Evolutionary conservation across 2,797 vertebrate genomes (phyloP), one percentile per base, ranked within the genome.

Genomic region (Lagorchestes hirsutus): DNA sequence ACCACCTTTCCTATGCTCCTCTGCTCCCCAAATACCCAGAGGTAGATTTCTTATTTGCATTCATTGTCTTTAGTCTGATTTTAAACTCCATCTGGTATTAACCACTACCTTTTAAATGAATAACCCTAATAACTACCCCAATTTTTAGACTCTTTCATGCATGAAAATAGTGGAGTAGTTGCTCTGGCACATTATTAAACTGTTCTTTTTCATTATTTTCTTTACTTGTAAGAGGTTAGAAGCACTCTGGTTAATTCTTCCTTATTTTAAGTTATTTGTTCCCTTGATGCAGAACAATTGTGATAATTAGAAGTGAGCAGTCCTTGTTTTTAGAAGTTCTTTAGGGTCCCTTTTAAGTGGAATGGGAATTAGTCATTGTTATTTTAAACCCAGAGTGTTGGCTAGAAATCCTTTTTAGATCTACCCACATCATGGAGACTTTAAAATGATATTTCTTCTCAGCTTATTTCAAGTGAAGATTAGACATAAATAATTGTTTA

Each of bases 21-120:
- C 9, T 82, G 46, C 40, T 0, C 9, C 3, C 40, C n/a, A 92
- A 92, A 56, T 54, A 95, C 28, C 57, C 50, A 24, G 40, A 54
- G 54, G 52, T 57, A 95, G 54, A n/a, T 94, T 95, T 87, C 40
- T 87, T 92, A 50, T 93, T 96, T 31, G 82, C 55, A 50, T 16
- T 62, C 82, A 92, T 46, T 93, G 58, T 27, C 34, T 90, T 90
- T 16, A 87, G 10, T 91, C 57, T 90, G n/a, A 50, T 97, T 94
- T 52, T 54, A 55, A 94, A 92, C 74, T 92, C 40, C 93, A 10
- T 95, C 28, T 55, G 0, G 10, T 94, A 67, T 54, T 11, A 93
- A 74, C 46, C 29, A 74, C 18, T 55, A n/a, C 46, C 56, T 94
- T 95, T 50, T 82, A 95, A 94, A 95, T 91, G 74, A 92, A 93